Conservation (phyloP, 2,113 vertebrate species). For the Polyodon spathula region DNA sequence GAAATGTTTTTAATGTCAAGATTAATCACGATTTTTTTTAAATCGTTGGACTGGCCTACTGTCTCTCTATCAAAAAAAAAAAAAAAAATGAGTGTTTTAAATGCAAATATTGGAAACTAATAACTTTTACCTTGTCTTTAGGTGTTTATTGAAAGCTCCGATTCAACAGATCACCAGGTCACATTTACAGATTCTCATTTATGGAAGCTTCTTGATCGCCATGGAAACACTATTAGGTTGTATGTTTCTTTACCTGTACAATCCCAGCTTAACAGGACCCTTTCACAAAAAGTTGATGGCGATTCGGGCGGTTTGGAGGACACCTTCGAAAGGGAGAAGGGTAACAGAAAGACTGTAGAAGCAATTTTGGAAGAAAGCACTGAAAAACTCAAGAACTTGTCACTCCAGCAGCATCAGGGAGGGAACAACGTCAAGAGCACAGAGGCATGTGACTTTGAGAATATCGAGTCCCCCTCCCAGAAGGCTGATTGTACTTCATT, state of each 20-base stretch:
- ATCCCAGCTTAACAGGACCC: slow-evolving; percentile 65
- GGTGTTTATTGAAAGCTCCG: slow-evolving; percentile 94
- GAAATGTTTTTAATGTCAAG: too few species aligned
- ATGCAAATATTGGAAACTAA: neutral
- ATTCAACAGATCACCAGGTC: slow-evolving; percentile 73
- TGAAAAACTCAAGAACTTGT: slow-evolving; percentile 90
- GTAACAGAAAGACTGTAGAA: slow-evolving; percentile 78
- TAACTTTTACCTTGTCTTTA: slow-evolving; percentile 30
- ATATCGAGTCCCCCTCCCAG: slow-evolving; percentile 81
- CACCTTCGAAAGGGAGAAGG: slow-evolving; percentile 66
- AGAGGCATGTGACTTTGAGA: slow-evolving; percentile 89
- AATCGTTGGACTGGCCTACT: neutral
- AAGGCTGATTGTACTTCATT: slow-evolving; percentile 67
- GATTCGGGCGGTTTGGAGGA: slow-evolving; percentile 58
- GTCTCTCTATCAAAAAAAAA: neutral
- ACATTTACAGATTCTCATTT: slow-evolving; percentile 82
- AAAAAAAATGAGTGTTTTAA: neutral
- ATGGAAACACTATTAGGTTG: slow-evolving; percentile 91
- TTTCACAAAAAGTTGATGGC: slow-evolving; percentile 64
- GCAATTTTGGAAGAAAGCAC: slow-evolving; percentile 94
- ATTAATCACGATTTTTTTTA: too few species aligned
- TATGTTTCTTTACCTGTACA: slow-evolving; percentile 84
- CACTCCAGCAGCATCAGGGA: slow-evolving; percentile 64
- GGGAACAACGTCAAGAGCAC: slow-evolving; percentile 88
- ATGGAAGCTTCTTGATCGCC: slow-evolving; percentile 92